phyloP scores from a whole-genome alignment of 2,797 vertebrate genomes.

The Labroides dimidiatus region DNA sequence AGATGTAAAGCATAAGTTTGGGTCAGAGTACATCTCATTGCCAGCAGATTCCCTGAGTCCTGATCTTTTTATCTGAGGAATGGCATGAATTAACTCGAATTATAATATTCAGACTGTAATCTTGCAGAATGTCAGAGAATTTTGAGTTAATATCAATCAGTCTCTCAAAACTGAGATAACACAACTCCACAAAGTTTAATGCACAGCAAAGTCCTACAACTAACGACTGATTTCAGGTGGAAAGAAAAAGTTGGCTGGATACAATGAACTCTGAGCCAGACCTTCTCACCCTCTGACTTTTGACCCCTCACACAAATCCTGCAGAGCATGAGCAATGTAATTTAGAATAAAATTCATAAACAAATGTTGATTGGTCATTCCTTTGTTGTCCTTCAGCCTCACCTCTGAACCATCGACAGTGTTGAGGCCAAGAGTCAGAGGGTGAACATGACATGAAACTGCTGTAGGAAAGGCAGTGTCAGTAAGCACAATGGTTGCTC shows the following conservation, averaged over 20 bases:
- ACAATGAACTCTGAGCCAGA: constrained; percentile 75
- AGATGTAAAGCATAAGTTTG: constrained; percentile 72
- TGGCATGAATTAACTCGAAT: not conserved
- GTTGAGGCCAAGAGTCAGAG: constrained; percentile 59
- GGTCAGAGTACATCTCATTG: constrained; percentile 71
- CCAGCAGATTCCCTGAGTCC: constrained; percentile 41
- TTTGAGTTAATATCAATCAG: too few species aligned
- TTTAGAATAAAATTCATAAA: constrained; percentile 4
- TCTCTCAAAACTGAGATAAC: too few species aligned
- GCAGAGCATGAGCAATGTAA: not conserved
- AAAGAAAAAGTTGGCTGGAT: constrained; percentile 20
- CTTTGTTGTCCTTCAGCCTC: too few species aligned
- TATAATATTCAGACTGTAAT: not conserved
- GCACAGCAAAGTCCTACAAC: too few species aligned
- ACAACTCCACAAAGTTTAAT: too few species aligned
- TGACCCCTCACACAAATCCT: constrained; percentile 52
- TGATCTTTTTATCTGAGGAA: not conserved
- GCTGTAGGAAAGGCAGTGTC: constrained; percentile 52
- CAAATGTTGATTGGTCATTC: too few species aligned
- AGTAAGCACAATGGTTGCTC: too few species aligned
- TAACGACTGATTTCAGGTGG: not conserved
- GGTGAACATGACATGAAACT: constrained; percentile 32
- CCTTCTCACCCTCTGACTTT: constrained; percentile 45
- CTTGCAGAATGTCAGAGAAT: too few species aligned
- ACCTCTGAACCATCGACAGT: too few species aligned